Evolutionary conservation across 2,888 invertebrate genomes (phyloP), one percentile per base, ranked within the genome.

Genomic region (Nowickia ferox): DNA sequence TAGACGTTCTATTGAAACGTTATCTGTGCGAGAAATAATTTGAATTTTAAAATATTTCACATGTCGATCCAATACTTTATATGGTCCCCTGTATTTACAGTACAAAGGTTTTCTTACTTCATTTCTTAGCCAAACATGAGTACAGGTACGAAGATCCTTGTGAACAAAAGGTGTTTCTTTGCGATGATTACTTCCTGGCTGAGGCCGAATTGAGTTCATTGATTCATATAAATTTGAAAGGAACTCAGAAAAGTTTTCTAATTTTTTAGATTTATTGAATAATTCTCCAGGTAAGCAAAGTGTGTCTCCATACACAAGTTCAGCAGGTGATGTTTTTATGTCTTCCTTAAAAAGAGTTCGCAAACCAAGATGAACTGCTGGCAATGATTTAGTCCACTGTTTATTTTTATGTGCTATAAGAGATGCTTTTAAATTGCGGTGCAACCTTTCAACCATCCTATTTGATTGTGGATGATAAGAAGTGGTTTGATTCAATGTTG

Each of bases 311-410:
- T 30, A 30, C 2, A 30, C 30, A 30, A 30, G 30, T 30, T 30
- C 30, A 2, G 30, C 30, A 30, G 30, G 30, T 30, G 30, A 30
- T 30, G 30, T 4, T 30, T 30, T 30, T 30, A 46, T 19, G 19
- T 44, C 46, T 46, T 65, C 46, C 42, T 65, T 44, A 46, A 44
- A 65, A 19, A 46, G 8, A 17, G 22, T 65, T 44, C 65, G 19
- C 15, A 61, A 3, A 40, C 61, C 40, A 40, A 61, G 61, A n/a
- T 42, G 40, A n/a, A 61, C 17, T 15, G 42, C 15, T 44, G 65
- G 44, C 19, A 65, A 65, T 22, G 46, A 9, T 22, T 65, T 65
- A 10, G 44, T 65, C 65, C 65, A 65, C 22, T 65, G 65, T 44
- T 65, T 11, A 22, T 19, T 65, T 46, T 4, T 40, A 40, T 17